A percentile compares a stretch with the other conserved stretches of the same genome.
These are phyloP conservation scores for Limnephilus auricula DNA, from an alignment of 2,888 invertebrate genomes.

Conservation along the genomic window DNA sequence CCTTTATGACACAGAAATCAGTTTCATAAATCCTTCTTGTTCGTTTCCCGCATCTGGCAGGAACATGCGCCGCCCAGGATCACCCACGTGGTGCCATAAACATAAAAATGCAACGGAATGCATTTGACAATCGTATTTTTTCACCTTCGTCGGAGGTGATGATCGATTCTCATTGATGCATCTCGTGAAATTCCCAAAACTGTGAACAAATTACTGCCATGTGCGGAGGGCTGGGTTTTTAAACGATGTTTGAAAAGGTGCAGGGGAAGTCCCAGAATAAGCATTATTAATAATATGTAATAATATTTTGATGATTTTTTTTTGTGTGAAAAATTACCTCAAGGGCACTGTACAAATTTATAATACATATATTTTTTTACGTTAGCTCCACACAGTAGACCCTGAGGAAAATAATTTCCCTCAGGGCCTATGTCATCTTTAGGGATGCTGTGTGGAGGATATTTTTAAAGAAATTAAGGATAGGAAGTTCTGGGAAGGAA, in stretches of 20 bases:
- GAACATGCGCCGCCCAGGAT: not conserved
- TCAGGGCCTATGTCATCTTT: too few species aligned
- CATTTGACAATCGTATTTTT: slow-evolving; percentile 21
- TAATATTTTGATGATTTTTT: too few species aligned
- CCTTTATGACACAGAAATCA: not conserved
- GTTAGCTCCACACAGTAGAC: too few species aligned
- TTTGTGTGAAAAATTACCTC: too few species aligned
- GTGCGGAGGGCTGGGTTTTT: not conserved
- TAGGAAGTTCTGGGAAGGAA: too few species aligned
- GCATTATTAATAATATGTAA: too few species aligned
- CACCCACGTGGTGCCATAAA: slow-evolving; percentile 42
- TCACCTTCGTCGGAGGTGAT: slow-evolving; percentile 36
- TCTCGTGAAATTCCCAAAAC: slow-evolving; percentile 25
- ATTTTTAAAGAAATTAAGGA: too few species aligned
- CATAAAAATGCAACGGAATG: slow-evolving; percentile 23
- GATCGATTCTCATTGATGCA: slow-evolving; percentile 28
- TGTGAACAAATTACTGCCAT: slow-evolving; percentile 23
- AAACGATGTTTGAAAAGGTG: not conserved
- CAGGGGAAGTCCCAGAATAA: not conserved
- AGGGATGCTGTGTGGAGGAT: too few species aligned
- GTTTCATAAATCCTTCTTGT: not conserved
- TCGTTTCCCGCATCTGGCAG: slow-evolving; percentile 8
- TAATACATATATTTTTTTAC: too few species aligned
- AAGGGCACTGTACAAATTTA: too few species aligned
- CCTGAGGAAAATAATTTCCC: too few species aligned